phyloP scores from a whole-genome alignment of 1,140 invertebrate species.

The Drosophila azteca region DNA sequence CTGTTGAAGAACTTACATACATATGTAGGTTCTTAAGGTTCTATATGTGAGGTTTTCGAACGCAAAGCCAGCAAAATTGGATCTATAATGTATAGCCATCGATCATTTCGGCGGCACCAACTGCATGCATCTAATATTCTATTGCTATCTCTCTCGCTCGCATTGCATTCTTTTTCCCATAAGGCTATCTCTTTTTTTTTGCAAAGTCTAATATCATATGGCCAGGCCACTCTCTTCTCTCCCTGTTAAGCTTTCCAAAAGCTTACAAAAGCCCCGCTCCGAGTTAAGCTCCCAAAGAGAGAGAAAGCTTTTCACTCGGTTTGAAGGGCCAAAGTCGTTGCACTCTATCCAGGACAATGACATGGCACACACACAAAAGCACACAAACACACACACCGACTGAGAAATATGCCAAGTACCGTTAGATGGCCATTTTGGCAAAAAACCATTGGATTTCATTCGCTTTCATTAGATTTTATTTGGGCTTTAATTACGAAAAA shows the following conservation, averaged over 20 bases:
- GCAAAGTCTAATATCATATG: too few relatives aligned
- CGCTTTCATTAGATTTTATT: conserved; percentile 5
- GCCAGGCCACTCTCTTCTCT: too few relatives aligned
- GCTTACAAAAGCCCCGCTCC: conserved; percentile 44
- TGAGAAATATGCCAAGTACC: neutral
- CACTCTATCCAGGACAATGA: conserved; percentile 67
- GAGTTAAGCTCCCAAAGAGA: conserved; percentile 11
- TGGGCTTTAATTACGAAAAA: conserved; percentile 53
- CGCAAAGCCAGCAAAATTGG: too few relatives aligned
- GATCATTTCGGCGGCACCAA: too few relatives aligned
- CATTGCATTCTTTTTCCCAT: too few relatives aligned
- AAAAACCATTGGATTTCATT: conserved; percentile 44
- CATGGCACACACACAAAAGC: conserved; percentile 30
- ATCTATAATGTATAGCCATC: too few relatives aligned
- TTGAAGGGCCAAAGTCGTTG: conserved; percentile 62
- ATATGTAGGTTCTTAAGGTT: too few relatives aligned
- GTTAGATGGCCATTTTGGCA: conserved; percentile 9
- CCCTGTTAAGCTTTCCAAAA: conserved; percentile 14
- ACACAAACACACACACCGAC: neutral
- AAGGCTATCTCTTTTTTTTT: too few relatives aligned
- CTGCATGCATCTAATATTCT: too few relatives aligned
- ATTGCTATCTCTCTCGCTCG: too few relatives aligned
- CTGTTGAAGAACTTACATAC: too few relatives aligned
- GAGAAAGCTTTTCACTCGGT: conserved; percentile 23
- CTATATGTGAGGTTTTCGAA: too few relatives aligned